A percentile compares a stretch with the other conserved stretches of the same genome.
phyloP scores from a whole-genome alignment of 2,888 invertebrate species.

The Dendrolimus houi region DNA sequence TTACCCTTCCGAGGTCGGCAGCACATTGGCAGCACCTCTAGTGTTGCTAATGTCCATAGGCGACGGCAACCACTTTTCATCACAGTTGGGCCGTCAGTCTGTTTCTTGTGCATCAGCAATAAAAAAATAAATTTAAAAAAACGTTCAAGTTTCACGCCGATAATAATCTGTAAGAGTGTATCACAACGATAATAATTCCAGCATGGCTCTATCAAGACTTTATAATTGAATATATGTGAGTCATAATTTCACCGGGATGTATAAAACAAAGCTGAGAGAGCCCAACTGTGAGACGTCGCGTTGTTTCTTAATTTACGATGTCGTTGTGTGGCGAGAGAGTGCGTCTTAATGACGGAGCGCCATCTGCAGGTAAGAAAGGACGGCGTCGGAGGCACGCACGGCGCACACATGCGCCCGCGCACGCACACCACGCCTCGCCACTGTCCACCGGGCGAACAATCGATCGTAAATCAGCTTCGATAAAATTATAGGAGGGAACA shows the following conservation, averaged over 20 bases:
- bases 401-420: conserved; percentile 51
- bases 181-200: too few species aligned
- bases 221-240: not conserved
- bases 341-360: conserved; percentile 49
- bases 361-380: conserved; percentile 61
- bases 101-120: too few species aligned
- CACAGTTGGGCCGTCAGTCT: too few species aligned
- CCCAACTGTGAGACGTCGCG: conserved; percentile 34
- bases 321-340: conserved; percentile 47
- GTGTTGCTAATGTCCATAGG: too few species aligned
- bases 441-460: conserved; percentile 73
- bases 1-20: too few species aligned
- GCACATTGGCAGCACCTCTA: too few species aligned
- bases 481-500: conserved; percentile 76
- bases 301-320: conserved; percentile 69
- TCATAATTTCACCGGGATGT: not conserved
- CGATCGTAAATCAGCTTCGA: conserved; percentile 76
- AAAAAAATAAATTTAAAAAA: too few species aligned
- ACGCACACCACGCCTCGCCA: conserved; percentile 51
- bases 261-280: conserved; percentile 51
- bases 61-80: too few species aligned
- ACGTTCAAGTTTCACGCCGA: too few species aligned
- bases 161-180: too few species aligned
- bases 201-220: not conserved
- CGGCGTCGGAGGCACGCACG: conserved; percentile 29